Conservation (phyloP, 2,797 vertebrate species). For the Apogon talboti region DNA sequence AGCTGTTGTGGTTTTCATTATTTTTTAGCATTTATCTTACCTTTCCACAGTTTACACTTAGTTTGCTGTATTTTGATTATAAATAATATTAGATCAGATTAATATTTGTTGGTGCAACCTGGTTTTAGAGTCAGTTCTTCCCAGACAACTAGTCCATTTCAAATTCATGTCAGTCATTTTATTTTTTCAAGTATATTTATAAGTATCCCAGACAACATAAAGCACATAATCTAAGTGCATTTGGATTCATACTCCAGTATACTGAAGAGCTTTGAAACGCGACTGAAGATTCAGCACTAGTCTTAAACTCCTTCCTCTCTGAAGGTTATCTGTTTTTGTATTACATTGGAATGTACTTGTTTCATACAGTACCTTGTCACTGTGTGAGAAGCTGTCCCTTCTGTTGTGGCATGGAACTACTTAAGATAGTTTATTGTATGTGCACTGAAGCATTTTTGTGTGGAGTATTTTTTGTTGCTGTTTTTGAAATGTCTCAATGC, state of each 20-base stretch:
- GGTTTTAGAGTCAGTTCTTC: background rate
- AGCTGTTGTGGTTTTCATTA: too few relatives aligned
- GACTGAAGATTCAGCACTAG: constrained; percentile 28
- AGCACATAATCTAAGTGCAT: constrained; percentile 37
- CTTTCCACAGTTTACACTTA: too few relatives aligned
- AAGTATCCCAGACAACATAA: constrained; percentile 10
- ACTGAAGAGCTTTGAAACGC: constrained; percentile 40
- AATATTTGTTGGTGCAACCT: too few relatives aligned
- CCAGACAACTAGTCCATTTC: constrained; percentile 11
- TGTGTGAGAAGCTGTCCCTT: constrained; percentile 84
- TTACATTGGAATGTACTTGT: constrained; percentile 87
- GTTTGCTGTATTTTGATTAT: too few relatives aligned
- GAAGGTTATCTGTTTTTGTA: constrained; percentile 51
- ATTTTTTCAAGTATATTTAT: constrained; percentile 14
- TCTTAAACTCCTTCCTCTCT: constrained; percentile 60
- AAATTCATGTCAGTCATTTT: constrained; percentile 6
- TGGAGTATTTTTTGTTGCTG: constrained; percentile 44
- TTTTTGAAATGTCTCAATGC: constrained; percentile 26
- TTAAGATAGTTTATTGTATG: constrained; percentile 63
- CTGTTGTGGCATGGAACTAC: constrained; percentile 68
- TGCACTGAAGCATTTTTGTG: constrained; percentile 78
- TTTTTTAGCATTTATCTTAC: too few relatives aligned
- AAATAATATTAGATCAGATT: too few relatives aligned
- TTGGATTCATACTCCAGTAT: constrained; percentile 20
- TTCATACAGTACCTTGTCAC: constrained; percentile 75